Conservation (phyloP, 2,888 invertebrate genomes). For the Lomographa bimaculata region DNA sequence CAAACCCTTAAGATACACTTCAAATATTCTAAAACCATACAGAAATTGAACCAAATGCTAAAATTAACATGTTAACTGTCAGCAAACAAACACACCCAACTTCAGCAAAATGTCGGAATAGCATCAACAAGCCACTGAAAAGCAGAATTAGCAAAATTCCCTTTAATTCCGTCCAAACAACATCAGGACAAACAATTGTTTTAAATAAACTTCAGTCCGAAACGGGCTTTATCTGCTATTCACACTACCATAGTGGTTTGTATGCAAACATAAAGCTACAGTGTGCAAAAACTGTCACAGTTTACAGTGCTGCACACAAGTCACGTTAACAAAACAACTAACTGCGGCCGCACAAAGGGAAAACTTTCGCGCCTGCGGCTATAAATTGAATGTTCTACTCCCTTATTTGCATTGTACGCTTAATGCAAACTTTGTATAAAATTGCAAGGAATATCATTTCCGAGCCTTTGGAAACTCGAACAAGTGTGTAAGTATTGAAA, state of each 20-base stretch:
- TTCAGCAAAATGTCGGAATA: constrained; percentile 28
- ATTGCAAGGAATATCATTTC: constrained; percentile 32
- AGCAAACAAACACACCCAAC: constrained; percentile 12
- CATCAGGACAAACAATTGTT: constrained; percentile 43
- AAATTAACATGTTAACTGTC: constrained; percentile 12
- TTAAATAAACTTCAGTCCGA: constrained; percentile 39
- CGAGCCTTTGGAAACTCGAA: constrained; percentile 20
- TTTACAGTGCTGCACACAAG: constrained; percentile 37
- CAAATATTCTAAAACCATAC: constrained; percentile 1
- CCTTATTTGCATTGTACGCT: constrained; percentile 54
- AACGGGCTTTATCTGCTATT: constrained; percentile 45
- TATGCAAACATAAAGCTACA: constrained; percentile 34
- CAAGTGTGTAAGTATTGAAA: constrained; percentile 32
- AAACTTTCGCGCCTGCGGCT: constrained; percentile 48
- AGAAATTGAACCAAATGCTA: constrained; percentile 3
- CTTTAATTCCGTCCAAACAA: constrained; percentile 37
- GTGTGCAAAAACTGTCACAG: constrained; percentile 46
- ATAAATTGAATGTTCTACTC: constrained; percentile 62
- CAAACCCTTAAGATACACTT: constrained; percentile 9
- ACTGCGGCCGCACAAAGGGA: constrained; percentile 45
- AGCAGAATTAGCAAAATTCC: constrained; percentile 35
- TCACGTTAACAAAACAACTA: constrained; percentile 38
- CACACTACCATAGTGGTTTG: constrained; percentile 36
- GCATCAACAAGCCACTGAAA: constrained; percentile 21
- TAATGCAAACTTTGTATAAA: constrained; percentile 39